Conservation (phyloP, 2,888 invertebrate species). For the Leucania comma region DNA sequence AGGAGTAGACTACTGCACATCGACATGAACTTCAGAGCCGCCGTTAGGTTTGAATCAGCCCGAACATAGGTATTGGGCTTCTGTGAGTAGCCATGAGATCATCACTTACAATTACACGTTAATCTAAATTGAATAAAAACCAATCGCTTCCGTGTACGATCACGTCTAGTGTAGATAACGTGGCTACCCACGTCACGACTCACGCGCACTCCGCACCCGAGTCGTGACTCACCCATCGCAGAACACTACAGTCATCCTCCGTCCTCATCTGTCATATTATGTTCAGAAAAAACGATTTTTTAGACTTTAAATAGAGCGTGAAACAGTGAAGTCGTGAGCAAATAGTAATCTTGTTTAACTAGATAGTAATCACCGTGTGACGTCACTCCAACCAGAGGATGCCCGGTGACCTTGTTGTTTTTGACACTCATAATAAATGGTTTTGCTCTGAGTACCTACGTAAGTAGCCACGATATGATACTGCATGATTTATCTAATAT, state of each 20-base stretch:
- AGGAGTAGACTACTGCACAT: too few species aligned
- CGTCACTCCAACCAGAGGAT: not conserved
- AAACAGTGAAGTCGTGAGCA: slow-evolving; percentile 13
- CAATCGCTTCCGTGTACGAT: not conserved
- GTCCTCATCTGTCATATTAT: not conserved
- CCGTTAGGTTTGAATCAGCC: not conserved
- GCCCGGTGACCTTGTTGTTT: not conserved
- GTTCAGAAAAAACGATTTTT: slow-evolving; percentile 14
- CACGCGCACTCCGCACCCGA: not conserved
- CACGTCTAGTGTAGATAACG: not conserved
- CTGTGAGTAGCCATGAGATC: not conserved
- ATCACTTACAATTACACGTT: slow-evolving; percentile 4
- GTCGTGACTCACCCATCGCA: slow-evolving; percentile 26
- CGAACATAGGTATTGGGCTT: too few species aligned
- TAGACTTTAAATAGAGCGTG: not conserved
- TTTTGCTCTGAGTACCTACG: not conserved
- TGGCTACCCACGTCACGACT: slow-evolving; percentile 2
- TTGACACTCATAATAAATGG: not conserved
- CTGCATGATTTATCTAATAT: too few species aligned
- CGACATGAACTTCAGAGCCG: not conserved
- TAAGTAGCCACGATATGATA: not conserved
- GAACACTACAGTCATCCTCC: slow-evolving; percentile 3
- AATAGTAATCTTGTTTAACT: slow-evolving; percentile 3
- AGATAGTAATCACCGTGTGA: not conserved
- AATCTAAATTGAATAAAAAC: slow-evolving; percentile 11